phyloP scores from a whole-genome alignment of 2,888 invertebrate species.

The Drosophila atripex region DNA sequence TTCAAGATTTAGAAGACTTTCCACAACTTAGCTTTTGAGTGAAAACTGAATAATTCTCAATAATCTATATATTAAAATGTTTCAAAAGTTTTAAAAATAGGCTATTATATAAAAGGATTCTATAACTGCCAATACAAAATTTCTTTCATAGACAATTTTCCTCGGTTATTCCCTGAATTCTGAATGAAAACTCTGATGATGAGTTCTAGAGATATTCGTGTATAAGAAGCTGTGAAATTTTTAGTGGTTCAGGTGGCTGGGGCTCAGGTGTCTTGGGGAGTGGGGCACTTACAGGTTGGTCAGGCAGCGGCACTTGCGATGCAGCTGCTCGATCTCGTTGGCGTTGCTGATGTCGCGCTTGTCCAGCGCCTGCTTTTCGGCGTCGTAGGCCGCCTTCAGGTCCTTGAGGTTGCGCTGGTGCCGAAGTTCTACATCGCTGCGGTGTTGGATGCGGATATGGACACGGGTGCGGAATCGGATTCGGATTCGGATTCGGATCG shows the following conservation, averaged over 20 bases:
- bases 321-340: conserved; percentile 86
- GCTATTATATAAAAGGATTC: too few species aligned
- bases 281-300: conserved; percentile 85
- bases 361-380: conserved; percentile 82
- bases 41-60: too few species aligned
- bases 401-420: conserved; percentile 83
- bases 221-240: too few species aligned
- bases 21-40: too few species aligned
- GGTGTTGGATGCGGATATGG: conserved; percentile 29
- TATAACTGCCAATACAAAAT: too few species aligned
- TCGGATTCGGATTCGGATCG: background rate
- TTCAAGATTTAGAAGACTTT: background rate
- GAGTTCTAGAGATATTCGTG: too few species aligned
- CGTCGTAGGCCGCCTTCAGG: conserved; percentile 82
- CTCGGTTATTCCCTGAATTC: background rate
- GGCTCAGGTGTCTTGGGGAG: background rate
- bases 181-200: background rate
- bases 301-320: conserved; percentile 85
- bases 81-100: too few species aligned
- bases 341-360: conserved; percentile 85
- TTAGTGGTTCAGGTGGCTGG: background rate
- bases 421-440: conserved; percentile 84
- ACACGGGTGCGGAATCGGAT: background rate
- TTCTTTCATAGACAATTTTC: too few species aligned
- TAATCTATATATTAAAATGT: too few species aligned